Percentiles rank a stretch among this genome's conserved stretches.
Evolutionary conservation across 2,113 vertebrate genomes (phyloP).

Genomic region (Felis chaus): DNA sequence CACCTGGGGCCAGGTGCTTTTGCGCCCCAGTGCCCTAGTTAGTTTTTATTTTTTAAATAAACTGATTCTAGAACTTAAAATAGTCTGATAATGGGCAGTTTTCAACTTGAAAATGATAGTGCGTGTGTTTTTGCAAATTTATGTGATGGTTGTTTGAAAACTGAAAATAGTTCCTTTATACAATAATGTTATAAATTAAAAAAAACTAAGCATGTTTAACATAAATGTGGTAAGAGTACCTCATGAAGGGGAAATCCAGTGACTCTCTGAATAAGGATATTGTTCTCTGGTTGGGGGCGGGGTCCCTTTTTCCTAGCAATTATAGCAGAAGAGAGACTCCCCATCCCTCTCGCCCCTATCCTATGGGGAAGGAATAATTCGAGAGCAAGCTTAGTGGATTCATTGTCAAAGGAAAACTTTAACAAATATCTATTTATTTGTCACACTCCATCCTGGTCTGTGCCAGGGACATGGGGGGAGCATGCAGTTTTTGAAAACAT

Average conservation of each 20-base stretch:
- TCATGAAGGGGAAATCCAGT: neutral
- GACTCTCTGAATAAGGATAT: neutral
- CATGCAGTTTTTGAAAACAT: neutral
- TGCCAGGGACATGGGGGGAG: neutral
- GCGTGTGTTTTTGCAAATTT: neutral
- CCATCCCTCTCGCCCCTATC: neutral
- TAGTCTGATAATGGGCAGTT: neutral
- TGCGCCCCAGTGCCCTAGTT: neutral
- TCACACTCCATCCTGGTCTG: neutral
- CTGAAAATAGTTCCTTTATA: neutral
- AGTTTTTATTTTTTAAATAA: neutral
- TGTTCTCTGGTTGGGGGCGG: neutral
- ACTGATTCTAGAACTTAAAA: constrained; percentile 12
- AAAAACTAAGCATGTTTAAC: neutral
- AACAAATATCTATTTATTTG: neutral
- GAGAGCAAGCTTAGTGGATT: constrained; percentile 5
- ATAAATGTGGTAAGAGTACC: neutral
- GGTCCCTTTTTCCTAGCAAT: neutral
- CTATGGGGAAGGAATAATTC: neutral
- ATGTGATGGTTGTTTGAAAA: neutral
- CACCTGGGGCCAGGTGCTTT: neutral
- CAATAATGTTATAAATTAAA: neutral
- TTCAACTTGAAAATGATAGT: neutral
- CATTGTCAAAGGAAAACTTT: neutral
- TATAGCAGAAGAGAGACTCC: neutral